These are phyloP conservation scores for Sebastes iracundus DNA, from an alignment of 2,797 vertebrate genomes.

Conservation along the genomic window DNA sequence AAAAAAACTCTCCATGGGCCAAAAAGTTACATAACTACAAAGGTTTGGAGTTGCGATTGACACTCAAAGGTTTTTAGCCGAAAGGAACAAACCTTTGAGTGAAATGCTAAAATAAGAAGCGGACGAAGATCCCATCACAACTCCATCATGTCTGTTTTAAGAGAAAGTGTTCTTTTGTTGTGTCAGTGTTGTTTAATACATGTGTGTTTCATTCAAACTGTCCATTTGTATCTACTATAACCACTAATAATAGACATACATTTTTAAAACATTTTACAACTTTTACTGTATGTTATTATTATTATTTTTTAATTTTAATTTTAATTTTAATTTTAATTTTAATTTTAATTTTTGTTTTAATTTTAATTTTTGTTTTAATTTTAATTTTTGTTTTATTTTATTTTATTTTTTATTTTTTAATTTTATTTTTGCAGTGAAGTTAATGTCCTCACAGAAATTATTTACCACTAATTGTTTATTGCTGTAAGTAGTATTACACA, in stretches of 20 bases:
- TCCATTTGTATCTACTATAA: background rate
- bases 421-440: background rate
- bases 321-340: no score
- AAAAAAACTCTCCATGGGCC: background rate
- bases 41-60: background rate
- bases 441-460: background rate
- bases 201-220: background rate
- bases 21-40: conserved; percentile 50
- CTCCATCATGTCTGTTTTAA: background rate
- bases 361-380: no score
- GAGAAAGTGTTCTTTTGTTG: background rate
- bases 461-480: background rate
- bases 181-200: background rate
- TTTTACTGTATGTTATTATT: no score
- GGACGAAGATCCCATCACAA: background rate
- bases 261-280: no score
- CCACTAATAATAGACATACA: background rate
- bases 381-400: background rate
- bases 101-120: conserved; percentile 29
- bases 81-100: background rate
- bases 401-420: no score
- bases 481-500: background rate
- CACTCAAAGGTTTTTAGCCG: background rate
- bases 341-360: no score
- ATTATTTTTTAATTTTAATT: background rate